phyloP scores from a whole-genome alignment of 2,888 invertebrate species.

The Horisme vitalbata region DNA sequence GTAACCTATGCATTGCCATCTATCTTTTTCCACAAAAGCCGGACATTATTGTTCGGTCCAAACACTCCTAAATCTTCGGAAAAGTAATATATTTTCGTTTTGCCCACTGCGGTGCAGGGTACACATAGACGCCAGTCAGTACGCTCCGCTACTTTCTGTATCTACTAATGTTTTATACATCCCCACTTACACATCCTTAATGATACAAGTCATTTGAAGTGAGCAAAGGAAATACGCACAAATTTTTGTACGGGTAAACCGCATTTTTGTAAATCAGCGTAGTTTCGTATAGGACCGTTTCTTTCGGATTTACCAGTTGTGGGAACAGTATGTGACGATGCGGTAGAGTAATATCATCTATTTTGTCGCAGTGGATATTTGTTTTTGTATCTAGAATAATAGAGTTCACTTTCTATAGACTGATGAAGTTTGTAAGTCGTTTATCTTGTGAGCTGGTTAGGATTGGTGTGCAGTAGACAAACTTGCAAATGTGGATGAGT shows the following conservation, averaged over 20 bases:
- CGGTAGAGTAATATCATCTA: conserved; percentile 34
- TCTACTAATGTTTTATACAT: conserved; percentile 80
- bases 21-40: conserved; percentile 84
- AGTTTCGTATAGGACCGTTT: conserved; percentile 60
- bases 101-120: conserved; percentile 76
- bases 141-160: conserved; percentile 72
- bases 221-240: conserved; percentile 58
- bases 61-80: conserved; percentile 83
- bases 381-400: conserved; percentile 13
- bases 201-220: conserved; percentile 38
- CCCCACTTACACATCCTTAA: conserved; percentile 45
- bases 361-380: conserved; percentile 26
- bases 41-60: conserved; percentile 84
- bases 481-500: conserved; percentile 65
- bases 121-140: conserved; percentile 62
- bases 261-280: conserved; percentile 56
- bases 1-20: conserved; percentile 82
- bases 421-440: conserved; percentile 13
- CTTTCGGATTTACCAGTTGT: conserved; percentile 54
- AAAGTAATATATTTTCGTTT: conserved; percentile 84
- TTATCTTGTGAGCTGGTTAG: conserved; percentile 26
- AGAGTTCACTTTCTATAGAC: conserved; percentile 24
- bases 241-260: conserved; percentile 55
- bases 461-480: conserved; percentile 57
- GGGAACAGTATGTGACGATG: conserved; percentile 39